phyloP scores from a whole-genome alignment of 2,113 vertebrate species.

The human (Homo sapiens) region DNA sequence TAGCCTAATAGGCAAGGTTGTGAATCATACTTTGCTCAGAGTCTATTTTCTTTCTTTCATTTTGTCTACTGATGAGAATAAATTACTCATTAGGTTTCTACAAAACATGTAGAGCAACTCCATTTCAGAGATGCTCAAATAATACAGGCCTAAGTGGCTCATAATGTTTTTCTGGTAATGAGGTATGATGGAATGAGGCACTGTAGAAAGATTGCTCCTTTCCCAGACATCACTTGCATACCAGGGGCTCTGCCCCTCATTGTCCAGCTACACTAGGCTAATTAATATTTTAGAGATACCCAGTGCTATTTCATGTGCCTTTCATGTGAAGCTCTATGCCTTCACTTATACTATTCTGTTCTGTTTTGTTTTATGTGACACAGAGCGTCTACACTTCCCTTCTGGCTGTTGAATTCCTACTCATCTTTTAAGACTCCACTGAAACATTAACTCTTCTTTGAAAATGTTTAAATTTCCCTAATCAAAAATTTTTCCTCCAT shows the following conservation, averaged over 20 bases:
- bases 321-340: background rate
- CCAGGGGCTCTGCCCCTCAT: background rate
- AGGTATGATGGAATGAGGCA: background rate
- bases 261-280: background rate
- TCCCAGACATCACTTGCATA: background rate
- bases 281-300: background rate
- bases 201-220: background rate
- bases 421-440: background rate
- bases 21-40: conserved; percentile 19
- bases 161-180: background rate
- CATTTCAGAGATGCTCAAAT: background rate
- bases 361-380: background rate
- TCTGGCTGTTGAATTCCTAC: background rate
- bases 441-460: background rate
- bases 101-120: background rate
- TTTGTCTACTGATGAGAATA: background rate
- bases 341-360: background rate
- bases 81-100: conserved; percentile 1
- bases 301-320: background rate
- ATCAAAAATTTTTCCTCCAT: background rate
- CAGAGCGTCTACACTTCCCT: background rate
- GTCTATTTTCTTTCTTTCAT: background rate
- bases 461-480: background rate
- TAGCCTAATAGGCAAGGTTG: background rate
- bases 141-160: background rate